These are phyloP conservation scores for Sylvicapra grimmia DNA, from an alignment of 2,113 vertebrate species.

Conservation along the genomic window DNA sequence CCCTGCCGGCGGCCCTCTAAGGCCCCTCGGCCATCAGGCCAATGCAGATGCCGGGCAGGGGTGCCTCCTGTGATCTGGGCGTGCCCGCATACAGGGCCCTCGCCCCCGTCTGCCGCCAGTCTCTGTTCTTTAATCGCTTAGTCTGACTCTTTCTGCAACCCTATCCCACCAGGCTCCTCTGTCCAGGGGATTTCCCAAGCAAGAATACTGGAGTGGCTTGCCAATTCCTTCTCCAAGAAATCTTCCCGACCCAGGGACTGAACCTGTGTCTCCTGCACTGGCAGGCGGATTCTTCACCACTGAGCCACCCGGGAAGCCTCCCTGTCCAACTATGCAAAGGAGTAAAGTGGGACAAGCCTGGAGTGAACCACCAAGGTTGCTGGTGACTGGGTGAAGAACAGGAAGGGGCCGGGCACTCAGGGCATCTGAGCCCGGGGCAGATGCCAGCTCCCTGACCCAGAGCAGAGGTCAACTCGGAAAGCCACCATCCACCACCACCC, in stretches of 20 bases:
- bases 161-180: neutral
- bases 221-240: neutral
- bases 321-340: neutral
- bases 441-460: neutral
- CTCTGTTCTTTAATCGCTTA: neutral
- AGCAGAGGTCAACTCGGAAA: neutral
- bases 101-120: neutral
- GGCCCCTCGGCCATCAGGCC: neutral
- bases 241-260: neutral
- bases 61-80: neutral
- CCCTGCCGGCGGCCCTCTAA: fast-evolving
- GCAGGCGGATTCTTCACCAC: neutral
- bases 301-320: neutral
- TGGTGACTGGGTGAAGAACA: neutral
- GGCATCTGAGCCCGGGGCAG: neutral
- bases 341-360: neutral
- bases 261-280: neutral
- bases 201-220: neutral
- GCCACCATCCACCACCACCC: neutral
- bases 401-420: neutral
- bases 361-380: neutral
- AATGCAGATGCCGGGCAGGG: fast-evolving
- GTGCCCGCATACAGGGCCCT: neutral
- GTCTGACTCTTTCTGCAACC: neutral
- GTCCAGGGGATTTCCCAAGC: neutral